Base-by-base conservation (phyloP, 2,113 vertebrate species). In the Chionomys nivalis region DNA sequence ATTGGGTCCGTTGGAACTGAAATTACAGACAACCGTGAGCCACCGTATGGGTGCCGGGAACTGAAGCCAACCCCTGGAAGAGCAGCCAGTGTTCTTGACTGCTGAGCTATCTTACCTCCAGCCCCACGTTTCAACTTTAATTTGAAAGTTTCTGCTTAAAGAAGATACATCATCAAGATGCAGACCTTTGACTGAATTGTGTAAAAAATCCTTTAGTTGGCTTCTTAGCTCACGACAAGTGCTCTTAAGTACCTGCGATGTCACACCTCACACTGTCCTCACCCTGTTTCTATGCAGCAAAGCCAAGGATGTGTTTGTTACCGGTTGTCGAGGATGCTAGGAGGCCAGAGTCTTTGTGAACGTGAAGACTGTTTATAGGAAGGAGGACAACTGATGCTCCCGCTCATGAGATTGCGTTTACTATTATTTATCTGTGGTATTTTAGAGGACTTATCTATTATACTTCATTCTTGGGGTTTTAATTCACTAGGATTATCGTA, bases 251-350 rank as follows among this genome's bases (percentile, higher is more conserved):
- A 13, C 7, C 26, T 21, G 11, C 3, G 23, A 9, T 5, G 3
- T 58, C 31, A 0, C 12, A 9, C 3, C 36, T 36, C 4, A 5
- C 0, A 0, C 13, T 2, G 31, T 3, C 55, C 33, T 2, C 7
- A 0, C 33, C 66, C 55, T 1, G 1, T 11, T 21, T 61, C 36
- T 66, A 24, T 1, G 4, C 31, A 49, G 24, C 33, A 68, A 13
- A 52, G 33, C 31, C 47, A 19, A 33, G 63, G 1, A 16, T 23
- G 3, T 4, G 1, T 14, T 79, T 17, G 3, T 28, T 5, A 21
- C 26, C 8, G 3, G 75, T 42, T 63, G 8, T 28, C 6, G 16
- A 13, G 70, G n/a, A 7, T n/a, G 11, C 33, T 39, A 7, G 0
- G 0, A 23, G 44, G 1, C 36, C 2, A 13, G 31, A 10, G 28